phyloP scores from a whole-genome alignment of 2,113 vertebrate genomes.

The Strix uralensis region DNA sequence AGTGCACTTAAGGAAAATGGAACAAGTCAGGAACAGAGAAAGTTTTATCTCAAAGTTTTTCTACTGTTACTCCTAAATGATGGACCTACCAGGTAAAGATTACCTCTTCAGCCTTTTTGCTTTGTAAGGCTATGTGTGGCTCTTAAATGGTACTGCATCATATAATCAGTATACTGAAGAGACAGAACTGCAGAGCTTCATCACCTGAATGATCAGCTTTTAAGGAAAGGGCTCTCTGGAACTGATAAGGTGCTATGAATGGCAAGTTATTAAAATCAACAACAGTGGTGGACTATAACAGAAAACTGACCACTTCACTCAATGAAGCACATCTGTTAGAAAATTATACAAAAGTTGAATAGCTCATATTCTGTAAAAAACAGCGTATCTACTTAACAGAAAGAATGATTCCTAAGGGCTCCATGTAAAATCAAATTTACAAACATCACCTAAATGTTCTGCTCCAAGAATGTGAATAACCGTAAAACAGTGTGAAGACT shows the following conservation, averaged over 20 bases:
- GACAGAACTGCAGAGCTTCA: not conserved
- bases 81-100: not conserved
- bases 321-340: not conserved
- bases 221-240: not conserved
- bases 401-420: slow-evolving; percentile 1
- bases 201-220: not conserved
- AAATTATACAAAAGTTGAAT: not conserved
- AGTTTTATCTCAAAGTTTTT: not conserved
- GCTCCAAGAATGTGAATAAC: not conserved
- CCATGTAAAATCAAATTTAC: not conserved
- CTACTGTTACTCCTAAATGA: not conserved
- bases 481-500: not conserved
- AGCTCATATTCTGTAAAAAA: not conserved
- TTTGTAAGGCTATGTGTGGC: not conserved
- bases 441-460: not conserved
- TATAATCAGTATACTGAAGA: not conserved
- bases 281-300: not conserved
- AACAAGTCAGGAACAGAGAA: not conserved
- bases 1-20: not conserved
- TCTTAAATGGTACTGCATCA: not conserved
- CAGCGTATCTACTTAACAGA: not conserved
- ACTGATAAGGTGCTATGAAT: not conserved
- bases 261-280: not conserved
- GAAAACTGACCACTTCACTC: not conserved
- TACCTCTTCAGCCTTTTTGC: not conserved